Evolutionary conservation across 2,113 vertebrate genomes (phyloP).

Genomic region (Falco punctatus): DNA sequence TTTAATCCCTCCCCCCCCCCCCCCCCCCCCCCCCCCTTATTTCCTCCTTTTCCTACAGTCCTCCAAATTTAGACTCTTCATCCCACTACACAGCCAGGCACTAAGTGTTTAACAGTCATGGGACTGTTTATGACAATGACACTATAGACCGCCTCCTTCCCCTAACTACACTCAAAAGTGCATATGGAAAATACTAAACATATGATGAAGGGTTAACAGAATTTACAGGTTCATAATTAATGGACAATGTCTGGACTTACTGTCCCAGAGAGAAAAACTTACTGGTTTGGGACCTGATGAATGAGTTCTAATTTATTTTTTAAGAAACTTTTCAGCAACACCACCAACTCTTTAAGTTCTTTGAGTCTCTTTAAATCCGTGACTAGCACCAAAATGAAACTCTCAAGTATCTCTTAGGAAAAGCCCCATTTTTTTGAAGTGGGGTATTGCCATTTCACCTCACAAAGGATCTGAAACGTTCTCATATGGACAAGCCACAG

Average conservation of each 20-base stretch:
- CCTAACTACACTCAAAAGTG: background rate
- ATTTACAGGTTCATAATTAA: background rate
- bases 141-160: background rate
- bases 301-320: background rate
- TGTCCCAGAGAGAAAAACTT: background rate
- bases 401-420: background rate
- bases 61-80: background rate
- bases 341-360: background rate
- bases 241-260: background rate
- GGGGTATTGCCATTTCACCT: background rate
- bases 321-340: background rate
- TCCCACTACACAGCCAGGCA: background rate
- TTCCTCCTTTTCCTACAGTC: background rate
- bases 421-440: background rate
- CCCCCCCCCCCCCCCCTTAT: background rate
- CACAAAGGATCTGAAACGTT: background rate
- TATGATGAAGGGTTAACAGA: background rate
- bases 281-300: background rate
- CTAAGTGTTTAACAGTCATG: background rate
- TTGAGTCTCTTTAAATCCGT: background rate
- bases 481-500: background rate
- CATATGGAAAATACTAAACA: background rate
- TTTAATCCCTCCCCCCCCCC: background rate
- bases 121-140: background rate
- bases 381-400: background rate